These are phyloP conservation scores for Columba livia DNA, from an alignment of 2,113 vertebrate species.

Conservation along the genomic window DNA sequence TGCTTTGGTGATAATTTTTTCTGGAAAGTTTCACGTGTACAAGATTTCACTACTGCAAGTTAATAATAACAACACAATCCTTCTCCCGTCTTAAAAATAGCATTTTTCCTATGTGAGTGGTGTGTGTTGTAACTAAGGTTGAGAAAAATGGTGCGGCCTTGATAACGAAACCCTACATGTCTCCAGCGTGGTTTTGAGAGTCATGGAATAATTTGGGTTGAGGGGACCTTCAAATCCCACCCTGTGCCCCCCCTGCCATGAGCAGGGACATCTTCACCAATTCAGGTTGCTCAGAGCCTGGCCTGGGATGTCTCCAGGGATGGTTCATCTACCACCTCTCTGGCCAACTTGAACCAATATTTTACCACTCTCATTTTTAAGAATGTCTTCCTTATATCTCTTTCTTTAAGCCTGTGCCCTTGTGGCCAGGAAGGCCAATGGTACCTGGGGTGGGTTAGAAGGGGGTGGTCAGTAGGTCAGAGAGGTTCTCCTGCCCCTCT, in stretches of 20 bases:
- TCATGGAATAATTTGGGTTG: neutral
- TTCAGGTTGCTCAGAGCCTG: neutral
- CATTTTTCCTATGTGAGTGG: neutral
- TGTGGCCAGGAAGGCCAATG: too few relatives aligned
- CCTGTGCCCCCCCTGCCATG: rapidly evolving
- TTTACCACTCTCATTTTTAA: rapidly evolving
- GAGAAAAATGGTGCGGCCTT: neutral
- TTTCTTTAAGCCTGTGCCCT: neutral
- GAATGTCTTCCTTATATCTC: neutral
- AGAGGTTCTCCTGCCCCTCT: too few relatives aligned
- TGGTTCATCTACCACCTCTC: too few relatives aligned
- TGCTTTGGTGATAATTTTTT: neutral
- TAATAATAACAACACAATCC: neutral
- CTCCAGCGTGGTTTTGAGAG: neutral
- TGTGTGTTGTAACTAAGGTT: neutral
- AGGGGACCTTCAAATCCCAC: neutral
- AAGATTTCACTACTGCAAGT: neutral
- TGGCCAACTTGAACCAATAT: neutral
- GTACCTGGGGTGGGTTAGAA: too few relatives aligned
- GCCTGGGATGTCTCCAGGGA: too few relatives aligned
- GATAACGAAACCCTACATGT: rapidly evolving
- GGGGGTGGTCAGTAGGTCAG: too few relatives aligned
- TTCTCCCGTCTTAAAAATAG: neutral
- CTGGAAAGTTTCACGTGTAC: neutral
- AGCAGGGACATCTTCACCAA: neutral